Evolutionary conservation across 92 coral and sea anemone genomes (phyloP), one percentile per base, ranked within the genome.

Genomic region (Porites evermanni): DNA sequence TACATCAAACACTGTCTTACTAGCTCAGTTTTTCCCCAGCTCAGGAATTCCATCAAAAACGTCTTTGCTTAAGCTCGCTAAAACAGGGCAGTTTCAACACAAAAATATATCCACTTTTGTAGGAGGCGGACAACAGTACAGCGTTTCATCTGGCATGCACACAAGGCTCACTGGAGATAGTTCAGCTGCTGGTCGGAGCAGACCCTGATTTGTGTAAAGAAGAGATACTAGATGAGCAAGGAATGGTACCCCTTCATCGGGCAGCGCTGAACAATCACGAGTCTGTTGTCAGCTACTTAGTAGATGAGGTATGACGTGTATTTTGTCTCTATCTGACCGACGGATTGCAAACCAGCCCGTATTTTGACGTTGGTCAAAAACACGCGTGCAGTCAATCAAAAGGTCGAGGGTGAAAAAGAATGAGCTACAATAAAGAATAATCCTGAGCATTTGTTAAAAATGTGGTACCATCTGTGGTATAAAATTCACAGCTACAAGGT

Each of bases 111-210:
- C 61, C n/a, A n/a, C 54, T 21, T 59, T 53, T 58, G 18, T 44
- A 94, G 98, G 96, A 88, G 53, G 88, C 93, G 13, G 98, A 94
- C 82, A 91, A 84, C 60, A 88, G 93, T 58, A 94, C 98, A 7
- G 96, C 98, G 1, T 91, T 94, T 65, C 98, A 94, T 23, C 58
- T 94, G 56, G 98, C 98, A 3, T 94, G 98, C 65, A 78, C 94
- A 10, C 98, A 90, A 53, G 96, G 98, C 64, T 93, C 98, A 0
- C 74, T 93, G 65, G 98, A 94, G 82, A 94, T 94, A 6, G 98
- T 85, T 20, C 98, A 94, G 77, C 67, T 93, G 65, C 24, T 94
- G 16, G 70, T 78, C 12, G 74, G 70, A 44, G 87, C 90, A 19
- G 85, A 79, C 24, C 93, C 16, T 11, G 98, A 88, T 12, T 26